Base-by-base conservation (phyloP, 2,888 invertebrate genomes). In the Acrobasis repandana region DNA sequence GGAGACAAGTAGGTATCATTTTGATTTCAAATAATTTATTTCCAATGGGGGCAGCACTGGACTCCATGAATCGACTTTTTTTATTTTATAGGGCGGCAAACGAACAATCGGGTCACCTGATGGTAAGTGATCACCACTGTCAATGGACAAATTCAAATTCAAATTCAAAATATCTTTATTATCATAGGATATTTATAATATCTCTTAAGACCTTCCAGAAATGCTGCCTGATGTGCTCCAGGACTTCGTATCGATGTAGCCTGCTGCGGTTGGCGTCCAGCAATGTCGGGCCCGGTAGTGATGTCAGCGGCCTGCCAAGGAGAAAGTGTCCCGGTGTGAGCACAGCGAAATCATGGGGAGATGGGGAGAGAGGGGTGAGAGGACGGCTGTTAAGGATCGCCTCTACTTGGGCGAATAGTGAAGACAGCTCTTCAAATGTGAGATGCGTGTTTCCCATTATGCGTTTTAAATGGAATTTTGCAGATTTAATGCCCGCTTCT, bases 291-390 rank as follows among this genome's bases (percentile, higher is more conserved):
- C 46, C 15, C 46, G 48, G 48, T 9, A 50, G 50, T 3, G 50
- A 20, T 14, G 50, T 50, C 14, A 50, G 50, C 50, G 50, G 50
- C 50, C 50, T 50, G 28, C 28, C 50, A 50, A 50, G 50, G 48
- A 48, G 48, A 48, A 50, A 50, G 50, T 50, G 50, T 28, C 50
- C 50, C 3, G 50, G 50, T 20, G 50, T 28, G 38, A 38, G 38
- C 38, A 3, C 61, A 14, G 9, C 5, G 18, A 2, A 28, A 14
- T 50, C 50, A 28, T 50, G 28, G 28, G 50, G 50, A 28, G 11
- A 28, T 0, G 50, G 28, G 1, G 28, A 50, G 6, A 50, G 50
- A 11, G 50, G 50, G n/a, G 28, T 28, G 28, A 50, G 50, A 28
- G 50, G 50, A 8, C 50, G 50, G 15, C 50, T 50, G 11, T 50